phyloP scores from a whole-genome alignment of 2,797 vertebrate species.

The Crenuchus spilurus region DNA sequence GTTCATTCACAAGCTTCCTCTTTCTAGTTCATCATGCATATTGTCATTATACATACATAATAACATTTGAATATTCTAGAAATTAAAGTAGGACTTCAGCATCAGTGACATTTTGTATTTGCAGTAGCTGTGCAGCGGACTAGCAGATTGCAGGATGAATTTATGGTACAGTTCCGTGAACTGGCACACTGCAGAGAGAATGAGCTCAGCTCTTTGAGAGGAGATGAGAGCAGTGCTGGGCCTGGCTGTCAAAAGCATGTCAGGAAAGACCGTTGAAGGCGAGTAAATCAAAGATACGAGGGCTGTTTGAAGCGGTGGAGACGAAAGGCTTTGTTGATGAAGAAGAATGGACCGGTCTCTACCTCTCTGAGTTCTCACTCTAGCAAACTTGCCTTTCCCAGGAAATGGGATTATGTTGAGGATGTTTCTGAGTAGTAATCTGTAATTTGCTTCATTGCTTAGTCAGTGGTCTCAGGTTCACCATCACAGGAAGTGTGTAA shows the following conservation, averaged over 20 bases:
- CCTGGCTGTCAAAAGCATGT: conserved; percentile 12
- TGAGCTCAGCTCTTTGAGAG: conserved; percentile 2
- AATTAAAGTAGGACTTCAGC: too few species aligned
- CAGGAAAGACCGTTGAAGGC: conserved; percentile 15
- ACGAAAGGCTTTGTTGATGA: conserved; percentile 21
- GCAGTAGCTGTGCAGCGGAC: background rate
- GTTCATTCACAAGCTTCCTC: too few species aligned
- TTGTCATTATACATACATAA: too few species aligned
- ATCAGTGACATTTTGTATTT: background rate
- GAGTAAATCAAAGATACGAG: conserved; percentile 30
- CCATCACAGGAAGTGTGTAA: too few species aligned
- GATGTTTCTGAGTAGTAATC: background rate
- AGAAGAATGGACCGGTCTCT: conserved; percentile 13
- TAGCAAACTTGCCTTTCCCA: background rate
- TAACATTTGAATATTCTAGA: too few species aligned
- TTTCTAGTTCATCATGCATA: too few species aligned
- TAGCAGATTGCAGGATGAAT: conserved; percentile 2
- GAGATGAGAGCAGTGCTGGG: conserved; percentile 15
- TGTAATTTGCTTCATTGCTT: background rate
- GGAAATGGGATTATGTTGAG: background rate
- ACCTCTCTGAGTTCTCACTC: conserved; percentile 1
- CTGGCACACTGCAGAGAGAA: background rate
- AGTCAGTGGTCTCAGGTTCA: too few species aligned
- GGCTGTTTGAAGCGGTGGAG: conserved; percentile 32
- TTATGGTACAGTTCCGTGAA: conserved; percentile 1